These are phyloP conservation scores for Heloderma charlesbogerti DNA, from an alignment of 2,113 vertebrate genomes.

Conservation along the genomic window DNA sequence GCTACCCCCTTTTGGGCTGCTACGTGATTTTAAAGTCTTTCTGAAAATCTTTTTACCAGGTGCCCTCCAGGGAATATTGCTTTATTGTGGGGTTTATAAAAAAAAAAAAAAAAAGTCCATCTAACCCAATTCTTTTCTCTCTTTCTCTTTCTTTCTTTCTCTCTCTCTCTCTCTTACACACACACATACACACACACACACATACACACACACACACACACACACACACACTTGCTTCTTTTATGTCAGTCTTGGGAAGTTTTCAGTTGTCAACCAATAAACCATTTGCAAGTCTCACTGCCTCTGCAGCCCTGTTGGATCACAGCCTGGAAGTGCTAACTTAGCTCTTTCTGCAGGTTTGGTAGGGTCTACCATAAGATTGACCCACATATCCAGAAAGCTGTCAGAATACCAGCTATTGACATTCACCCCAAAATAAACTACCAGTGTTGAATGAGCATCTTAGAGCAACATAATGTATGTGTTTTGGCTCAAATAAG, in stretches of 20 bases:
- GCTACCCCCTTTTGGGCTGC: neutral
- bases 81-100: neutral
- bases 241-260: neutral
- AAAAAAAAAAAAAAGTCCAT: neutral
- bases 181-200: too few relatives aligned
- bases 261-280: neutral
- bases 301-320: neutral
- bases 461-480: conserved; percentile 4
- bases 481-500: conserved; percentile 1
- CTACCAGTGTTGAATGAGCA: neutral
- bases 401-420: neutral
- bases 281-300: neutral
- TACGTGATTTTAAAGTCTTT: neutral
- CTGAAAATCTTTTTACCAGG: too few relatives aligned
- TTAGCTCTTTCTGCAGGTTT: neutral
- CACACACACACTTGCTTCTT: too few relatives aligned
- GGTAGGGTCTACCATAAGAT: neutral
- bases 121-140: too few relatives aligned
- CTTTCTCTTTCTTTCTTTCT: neutral
- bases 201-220: too few relatives aligned
- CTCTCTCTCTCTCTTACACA: too few relatives aligned
- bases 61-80: neutral
- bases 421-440: conserved; percentile 1
- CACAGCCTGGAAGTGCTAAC: neutral
- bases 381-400: neutral